phyloP scores from a whole-genome alignment of 2,113 vertebrate genomes.

The Daubentonia madagascariensis region DNA sequence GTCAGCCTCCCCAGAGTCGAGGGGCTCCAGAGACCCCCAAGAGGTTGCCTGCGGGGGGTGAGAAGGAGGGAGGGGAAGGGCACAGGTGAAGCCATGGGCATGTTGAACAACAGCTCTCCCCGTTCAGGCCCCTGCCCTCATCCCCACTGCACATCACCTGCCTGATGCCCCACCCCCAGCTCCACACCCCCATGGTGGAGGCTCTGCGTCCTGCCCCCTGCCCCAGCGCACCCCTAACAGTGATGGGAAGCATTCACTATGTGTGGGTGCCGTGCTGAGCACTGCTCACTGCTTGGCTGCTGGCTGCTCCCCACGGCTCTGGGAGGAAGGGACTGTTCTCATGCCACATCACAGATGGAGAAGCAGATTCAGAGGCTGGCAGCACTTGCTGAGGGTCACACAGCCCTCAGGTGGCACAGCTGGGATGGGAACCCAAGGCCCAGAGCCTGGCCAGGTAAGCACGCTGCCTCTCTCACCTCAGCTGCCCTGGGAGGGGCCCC shows the following conservation, averaged over 20 bases:
- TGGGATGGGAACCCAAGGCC: background rate
- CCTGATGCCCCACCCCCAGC: background rate
- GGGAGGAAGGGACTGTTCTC: too few species aligned
- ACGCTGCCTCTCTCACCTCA: background rate
- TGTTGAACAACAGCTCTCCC: too few species aligned
- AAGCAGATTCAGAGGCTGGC: background rate
- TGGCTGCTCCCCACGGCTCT: accelerated
- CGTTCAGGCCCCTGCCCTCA: background rate
- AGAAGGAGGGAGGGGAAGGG: background rate
- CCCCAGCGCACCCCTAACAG: accelerated
- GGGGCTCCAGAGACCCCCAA: background rate
- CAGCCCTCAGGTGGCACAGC: accelerated
- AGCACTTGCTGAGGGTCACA: background rate
- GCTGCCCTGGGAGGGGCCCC: background rate
- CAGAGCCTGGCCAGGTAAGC: background rate
- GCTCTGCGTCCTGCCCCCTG: background rate
- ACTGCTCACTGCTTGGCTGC: background rate
- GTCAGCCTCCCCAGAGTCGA: background rate
- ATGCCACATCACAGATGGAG: background rate
- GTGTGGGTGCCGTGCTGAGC: accelerated
- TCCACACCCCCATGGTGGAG: background rate
- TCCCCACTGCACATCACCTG: background rate
- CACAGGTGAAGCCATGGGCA: accelerated
- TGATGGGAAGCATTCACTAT: accelerated
- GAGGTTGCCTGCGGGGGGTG: background rate